These are phyloP conservation scores for Caenorhabditis doughertyi DNA, from an alignment of 2,888 invertebrate species.

Conservation along the genomic window DNA sequence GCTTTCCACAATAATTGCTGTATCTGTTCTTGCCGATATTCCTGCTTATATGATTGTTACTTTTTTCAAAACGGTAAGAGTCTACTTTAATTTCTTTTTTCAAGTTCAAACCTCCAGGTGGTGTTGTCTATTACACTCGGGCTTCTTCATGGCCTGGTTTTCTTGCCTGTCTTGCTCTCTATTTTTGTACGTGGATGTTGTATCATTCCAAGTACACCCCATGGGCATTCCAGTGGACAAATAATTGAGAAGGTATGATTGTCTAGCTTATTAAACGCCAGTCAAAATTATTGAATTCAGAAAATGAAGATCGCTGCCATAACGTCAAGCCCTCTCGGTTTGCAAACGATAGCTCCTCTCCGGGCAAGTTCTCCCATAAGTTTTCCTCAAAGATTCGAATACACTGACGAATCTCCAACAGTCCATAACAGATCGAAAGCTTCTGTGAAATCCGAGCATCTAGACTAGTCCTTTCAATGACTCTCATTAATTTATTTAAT, in stretches of 20 bases:
- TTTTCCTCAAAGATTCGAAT: constrained; percentile 59
- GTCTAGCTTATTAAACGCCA: not conserved
- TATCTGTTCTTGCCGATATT: constrained; percentile 90
- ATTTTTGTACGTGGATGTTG: constrained; percentile 81
- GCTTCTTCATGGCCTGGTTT: constrained; percentile 93
- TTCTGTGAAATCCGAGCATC: constrained; percentile 64
- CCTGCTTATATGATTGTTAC: constrained; percentile 96
- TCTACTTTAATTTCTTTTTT: constrained; percentile 85
- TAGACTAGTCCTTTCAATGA: constrained; percentile 51
- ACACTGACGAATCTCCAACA: constrained; percentile 61
- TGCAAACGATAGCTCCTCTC: constrained; percentile 54
- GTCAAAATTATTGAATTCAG: constrained; percentile 15
- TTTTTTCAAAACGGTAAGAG: constrained; percentile 92
- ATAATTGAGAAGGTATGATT: constrained; percentile 58
- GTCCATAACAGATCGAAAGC: constrained; percentile 66
- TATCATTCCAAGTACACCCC: constrained; percentile 62
- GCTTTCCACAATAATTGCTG: constrained; percentile 92
- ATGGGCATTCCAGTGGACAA: constrained; percentile 12
- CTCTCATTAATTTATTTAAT: constrained; percentile 54
- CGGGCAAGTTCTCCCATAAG: constrained; percentile 53
- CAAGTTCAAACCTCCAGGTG: constrained; percentile 65
- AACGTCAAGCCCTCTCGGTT: constrained; percentile 43
- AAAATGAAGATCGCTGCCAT: constrained; percentile 33
- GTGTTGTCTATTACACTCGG: constrained; percentile 85
- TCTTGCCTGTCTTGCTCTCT: constrained; percentile 87